Percentiles rank a stretch among this genome's conserved stretches.
Conservation (phyloP, 2,888 invertebrate species). For the Dexiosoma caninum region DNA sequence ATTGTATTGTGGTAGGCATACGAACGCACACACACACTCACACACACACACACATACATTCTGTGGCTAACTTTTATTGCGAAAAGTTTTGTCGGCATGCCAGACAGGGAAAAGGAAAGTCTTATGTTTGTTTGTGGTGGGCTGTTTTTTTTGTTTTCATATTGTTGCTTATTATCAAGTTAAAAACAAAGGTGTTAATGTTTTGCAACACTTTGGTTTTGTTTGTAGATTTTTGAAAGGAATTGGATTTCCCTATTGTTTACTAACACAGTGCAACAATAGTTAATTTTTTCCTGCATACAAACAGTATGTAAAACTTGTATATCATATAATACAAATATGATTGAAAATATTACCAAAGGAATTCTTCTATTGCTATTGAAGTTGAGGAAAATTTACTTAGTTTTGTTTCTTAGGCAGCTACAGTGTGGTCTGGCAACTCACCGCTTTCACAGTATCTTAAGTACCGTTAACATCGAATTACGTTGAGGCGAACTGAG, state of each 20-base stretch:
- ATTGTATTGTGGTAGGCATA: slow-evolving; percentile 24
- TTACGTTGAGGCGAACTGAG: too few species aligned
- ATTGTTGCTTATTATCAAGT: slow-evolving; percentile 1
- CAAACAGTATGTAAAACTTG: too few species aligned
- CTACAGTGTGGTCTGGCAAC: too few species aligned
- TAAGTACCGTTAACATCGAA: too few species aligned
- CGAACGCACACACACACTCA: too few species aligned
- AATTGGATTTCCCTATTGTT: slow-evolving; percentile 5
- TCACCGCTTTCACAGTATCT: too few species aligned
- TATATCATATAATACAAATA: too few species aligned
- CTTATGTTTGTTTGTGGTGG: background rate
- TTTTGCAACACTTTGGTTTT: slow-evolving; percentile 22
- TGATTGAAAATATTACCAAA: too few species aligned
- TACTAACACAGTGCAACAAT: background rate
- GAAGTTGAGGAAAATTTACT: too few species aligned
- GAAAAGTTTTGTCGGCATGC: background rate
- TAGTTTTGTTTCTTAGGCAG: too few species aligned
- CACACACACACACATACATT: too few species aligned
- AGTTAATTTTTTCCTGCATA: slow-evolving; percentile 5
- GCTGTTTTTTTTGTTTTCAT: slow-evolving; percentile 2
- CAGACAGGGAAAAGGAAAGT: slow-evolving; percentile 25
- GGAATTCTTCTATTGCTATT: too few species aligned
- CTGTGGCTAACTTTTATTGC: slow-evolving; percentile 46
- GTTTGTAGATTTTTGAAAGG: slow-evolving; percentile 1
- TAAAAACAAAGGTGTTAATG: slow-evolving; percentile 44